Base-by-base conservation (phyloP, 2,888 invertebrate species). In the Mesopsocus fuscifrons region DNA sequence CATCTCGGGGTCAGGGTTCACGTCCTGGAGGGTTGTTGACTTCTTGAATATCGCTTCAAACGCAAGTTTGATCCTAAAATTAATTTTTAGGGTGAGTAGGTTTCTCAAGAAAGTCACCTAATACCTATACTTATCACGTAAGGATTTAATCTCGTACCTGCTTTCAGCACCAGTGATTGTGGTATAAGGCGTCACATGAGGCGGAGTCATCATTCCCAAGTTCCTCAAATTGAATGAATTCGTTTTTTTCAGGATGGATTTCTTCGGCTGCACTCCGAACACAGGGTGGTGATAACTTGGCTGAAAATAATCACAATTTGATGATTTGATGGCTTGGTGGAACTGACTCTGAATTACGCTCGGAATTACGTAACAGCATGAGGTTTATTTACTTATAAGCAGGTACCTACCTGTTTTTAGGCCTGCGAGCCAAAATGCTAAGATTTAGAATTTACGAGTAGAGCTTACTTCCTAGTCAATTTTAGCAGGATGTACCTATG, bases 191-290 rank as follows among this genome's bases (percentile, higher is more conserved):
- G 66, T 67, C 1, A 60, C 61, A 16, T 59, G 61, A 2, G 65
- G 63, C 44, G 72, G 61, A 23, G 67, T 62, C 38, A 69, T 60
- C 2, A 51, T 44, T 46, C 68, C 65, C 53, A 72, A 74, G 34
- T 74, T 67, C 53, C 69, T 69, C 23, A 83, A 59, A 0, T 80
- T 83, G 63, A 88, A 88, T 6, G 87, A 88, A 61, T 87, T 84
- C 0, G 88, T 88, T 63, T 92, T 91, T 66, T 92, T 94, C 47
- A 92, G 65, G 55, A 92, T 92, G 0, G 91, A 91, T 58, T 91
- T 89, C 49, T 75, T 77, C 3, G 83, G 77, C 41, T 64, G 64
- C 3, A 59, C 55, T 16, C 65, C 66, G 50, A 66, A 65, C 5
- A 69, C 57, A 6, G 67, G 68, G 40, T 18, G 43, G 46, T 45